Percentiles rank a stretch among this genome's conserved stretches.
These are phyloP conservation scores for Xanthia togata DNA, from an alignment of 2,888 invertebrate genomes.

Conservation along the genomic window DNA sequence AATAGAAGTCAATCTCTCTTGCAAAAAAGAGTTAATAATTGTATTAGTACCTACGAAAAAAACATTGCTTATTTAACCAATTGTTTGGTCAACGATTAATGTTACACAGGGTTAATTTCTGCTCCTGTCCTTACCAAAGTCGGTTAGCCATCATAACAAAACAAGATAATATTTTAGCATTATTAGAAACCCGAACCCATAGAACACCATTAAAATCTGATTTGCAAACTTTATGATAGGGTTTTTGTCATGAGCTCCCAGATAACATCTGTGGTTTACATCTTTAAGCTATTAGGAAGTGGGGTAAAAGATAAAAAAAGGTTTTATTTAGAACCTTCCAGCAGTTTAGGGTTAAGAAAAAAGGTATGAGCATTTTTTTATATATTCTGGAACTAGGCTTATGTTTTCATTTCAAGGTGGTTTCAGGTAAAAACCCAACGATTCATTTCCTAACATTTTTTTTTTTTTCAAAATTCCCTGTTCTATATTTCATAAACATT, in stretches of 20 bases:
- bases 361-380: conserved; percentile 13
- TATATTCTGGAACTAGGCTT: conserved; percentile 1
- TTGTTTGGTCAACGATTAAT: not conserved
- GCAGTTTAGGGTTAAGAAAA: conserved; percentile 23
- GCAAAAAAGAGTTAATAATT: too few relatives aligned
- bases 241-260: conserved; percentile 35
- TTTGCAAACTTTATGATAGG: conserved; percentile 51
- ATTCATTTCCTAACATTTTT: not conserved
- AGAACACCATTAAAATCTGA: conserved; percentile 35
- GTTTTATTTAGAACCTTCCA: conserved; percentile 48
- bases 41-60: not conserved
- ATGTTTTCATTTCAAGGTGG: not conserved
- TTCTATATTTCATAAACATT: not conserved
- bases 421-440: not conserved
- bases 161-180: not conserved
- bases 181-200: conserved; percentile 5
- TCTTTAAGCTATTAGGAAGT: conserved; percentile 52
- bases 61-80: too few relatives aligned
- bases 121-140: not conserved
- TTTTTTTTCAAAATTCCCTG: not conserved
- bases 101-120: not conserved
- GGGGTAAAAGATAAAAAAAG: conserved; percentile 40
- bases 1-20: too few relatives aligned
- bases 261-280: conserved; percentile 52
- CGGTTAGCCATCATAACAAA: not conserved